Evolutionary conservation across 2,113 vertebrate species (phyloP).

Genomic region (Pseudorhombus dupliciocellatus): DNA sequence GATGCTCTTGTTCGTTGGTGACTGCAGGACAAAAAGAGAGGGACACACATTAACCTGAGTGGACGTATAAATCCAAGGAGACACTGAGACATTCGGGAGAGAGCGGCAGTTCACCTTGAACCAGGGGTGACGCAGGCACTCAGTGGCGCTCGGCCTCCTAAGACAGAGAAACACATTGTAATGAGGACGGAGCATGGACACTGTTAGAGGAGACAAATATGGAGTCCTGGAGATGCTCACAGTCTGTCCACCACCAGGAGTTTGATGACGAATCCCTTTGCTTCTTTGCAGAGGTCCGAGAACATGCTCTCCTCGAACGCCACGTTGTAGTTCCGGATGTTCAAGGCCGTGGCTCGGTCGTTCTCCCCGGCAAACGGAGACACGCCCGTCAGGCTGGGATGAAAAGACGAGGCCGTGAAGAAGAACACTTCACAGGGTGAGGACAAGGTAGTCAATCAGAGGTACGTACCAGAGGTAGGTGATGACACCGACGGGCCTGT

Average conservation of each 20-base stretch:
- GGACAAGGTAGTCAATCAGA: too few species aligned
- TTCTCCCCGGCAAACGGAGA: conserved; percentile 95
- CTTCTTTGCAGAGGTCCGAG: conserved; percentile 89
- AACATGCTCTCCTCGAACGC: conserved; percentile 95
- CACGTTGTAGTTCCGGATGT: conserved; percentile 94
- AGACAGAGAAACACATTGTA: neutral
- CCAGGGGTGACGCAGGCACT: conserved; percentile 94
- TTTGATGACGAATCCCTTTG: conserved; percentile 94
- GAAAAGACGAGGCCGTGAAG: neutral
- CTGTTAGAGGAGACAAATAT: neutral
- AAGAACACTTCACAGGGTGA: too few species aligned
- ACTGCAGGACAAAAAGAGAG: conserved; percentile 75
- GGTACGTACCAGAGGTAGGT: conserved; percentile 91
- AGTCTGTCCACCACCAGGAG: conserved; percentile 90
- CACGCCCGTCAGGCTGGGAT: conserved; percentile 89
- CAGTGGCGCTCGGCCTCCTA: conserved; percentile 90
- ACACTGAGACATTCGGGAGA: neutral
- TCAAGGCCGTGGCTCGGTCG: conserved; percentile 88
- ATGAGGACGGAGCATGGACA: neutral
- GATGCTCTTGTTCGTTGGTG: conserved; percentile 88
- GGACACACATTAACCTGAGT: neutral
- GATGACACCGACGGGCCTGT: conserved; percentile 91
- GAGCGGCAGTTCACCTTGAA: conserved; percentile 87
- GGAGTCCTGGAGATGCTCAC: conserved; percentile 80
- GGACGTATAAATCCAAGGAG: neutral